Evolutionary conservation across 92 coral and sea anemone genomes (phyloP), one percentile per base, ranked within the genome.

Genomic region (Micromussa lordhowensis): DNA sequence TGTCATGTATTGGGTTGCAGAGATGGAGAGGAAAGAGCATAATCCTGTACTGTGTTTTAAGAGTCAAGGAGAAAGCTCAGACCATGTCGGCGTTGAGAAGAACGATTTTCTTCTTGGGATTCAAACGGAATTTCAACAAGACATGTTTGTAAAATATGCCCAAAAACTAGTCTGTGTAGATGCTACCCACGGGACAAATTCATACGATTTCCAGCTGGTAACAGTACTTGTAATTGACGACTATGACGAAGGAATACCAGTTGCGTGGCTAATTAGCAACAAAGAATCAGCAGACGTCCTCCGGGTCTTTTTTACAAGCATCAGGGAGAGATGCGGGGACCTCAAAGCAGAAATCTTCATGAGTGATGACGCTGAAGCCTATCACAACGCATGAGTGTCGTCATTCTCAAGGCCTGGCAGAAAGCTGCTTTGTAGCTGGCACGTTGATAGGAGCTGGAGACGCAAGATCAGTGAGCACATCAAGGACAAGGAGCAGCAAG

Each of bases 381-480:
- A 61, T 44, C 71, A 85, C 78, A 89, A 85, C 44, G 92, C 90
- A 14, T 90, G 90, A 85, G 61, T 77, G 38, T 61, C 83, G 26
- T 17, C 69, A 0, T 76, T 88, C 64, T 55, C 89, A 3, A 85
- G 71, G 49, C 79, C 74, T 3, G 92, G 63, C 48, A 35, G 31
- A 63, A 82, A 83, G 22, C 79, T 84, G 21, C 55, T 89, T 17
- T 89, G 92, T 55, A 89, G 88, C 87, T 89, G 78, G 89, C 82
- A 89, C 76, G 85, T 89, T 15, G 92, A 72, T 51, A 19, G 90
- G 14, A 78, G 77, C 32, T 83, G 68, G 87, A 31, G 90, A n/a
- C 29, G 79, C 48, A 87, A 87, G 53, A 78, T 48, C 24, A 71
- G 72, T 26, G 86, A 87, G 57, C 38, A 31, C 4, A 64, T 80